Evolutionary conservation across 2,113 vertebrate species (phyloP).

Genomic region (Nesoenas mayeri): DNA sequence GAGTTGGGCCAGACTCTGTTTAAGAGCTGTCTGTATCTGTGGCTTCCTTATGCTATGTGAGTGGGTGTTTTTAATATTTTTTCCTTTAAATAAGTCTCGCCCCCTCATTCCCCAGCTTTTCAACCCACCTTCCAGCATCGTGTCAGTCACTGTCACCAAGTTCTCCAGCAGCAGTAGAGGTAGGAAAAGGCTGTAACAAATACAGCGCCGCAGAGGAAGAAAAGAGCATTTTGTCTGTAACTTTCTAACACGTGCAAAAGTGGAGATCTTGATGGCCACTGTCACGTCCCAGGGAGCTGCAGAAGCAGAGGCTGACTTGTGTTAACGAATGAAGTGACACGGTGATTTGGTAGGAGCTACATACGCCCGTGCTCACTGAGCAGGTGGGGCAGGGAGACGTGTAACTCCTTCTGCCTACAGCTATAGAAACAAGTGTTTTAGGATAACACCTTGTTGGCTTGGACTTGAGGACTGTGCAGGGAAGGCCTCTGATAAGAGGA

Average conservation of each 20-base stretch:
- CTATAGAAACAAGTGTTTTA: not conserved
- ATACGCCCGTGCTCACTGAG: not conserved
- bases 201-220: not conserved
- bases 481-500: not conserved
- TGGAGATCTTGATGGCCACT: not conserved
- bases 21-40: constrained; percentile 40
- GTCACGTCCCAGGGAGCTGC: not conserved
- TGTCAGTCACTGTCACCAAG: constrained; percentile 52
- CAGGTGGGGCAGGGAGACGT: not conserved
- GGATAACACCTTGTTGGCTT: not conserved
- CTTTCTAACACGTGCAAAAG: not conserved
- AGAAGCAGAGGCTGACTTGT: not conserved
- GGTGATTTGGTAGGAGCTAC: not conserved
- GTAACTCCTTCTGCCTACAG: not conserved
- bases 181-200: not conserved
- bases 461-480: not conserved
- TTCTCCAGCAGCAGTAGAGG: not conserved
- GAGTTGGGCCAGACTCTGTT: constrained; percentile 35
- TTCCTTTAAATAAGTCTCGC: constrained; percentile 41
- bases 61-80: constrained; percentile 49
- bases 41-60: constrained; percentile 26
- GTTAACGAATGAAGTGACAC: not conserved
- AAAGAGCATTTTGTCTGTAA: not conserved
- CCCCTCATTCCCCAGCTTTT: constrained; percentile 29
- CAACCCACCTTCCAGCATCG: constrained; percentile 5